phyloP scores from a whole-genome alignment of 2,888 invertebrate species.

The Monopis laevigella region DNA sequence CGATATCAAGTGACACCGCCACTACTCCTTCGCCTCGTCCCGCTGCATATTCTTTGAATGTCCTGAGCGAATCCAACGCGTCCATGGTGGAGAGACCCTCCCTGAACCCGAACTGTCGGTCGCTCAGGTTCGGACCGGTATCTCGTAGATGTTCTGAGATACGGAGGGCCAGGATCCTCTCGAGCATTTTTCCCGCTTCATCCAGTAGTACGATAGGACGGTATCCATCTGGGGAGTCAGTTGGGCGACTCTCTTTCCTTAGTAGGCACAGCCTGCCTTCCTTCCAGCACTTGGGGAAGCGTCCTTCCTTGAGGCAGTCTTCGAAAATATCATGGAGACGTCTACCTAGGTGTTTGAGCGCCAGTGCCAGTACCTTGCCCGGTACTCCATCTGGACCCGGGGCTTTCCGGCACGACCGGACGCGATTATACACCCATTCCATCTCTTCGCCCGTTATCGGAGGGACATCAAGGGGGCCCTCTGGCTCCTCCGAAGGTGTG shows the following conservation, averaged over 20 bases:
- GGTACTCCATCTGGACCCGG: slow-evolving; percentile 1
- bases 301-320: not conserved
- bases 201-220: slow-evolving; percentile 2
- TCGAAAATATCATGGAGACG: not conserved
- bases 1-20: too few species aligned
- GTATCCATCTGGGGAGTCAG: not conserved
- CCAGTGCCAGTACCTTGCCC: not conserved
- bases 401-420: slow-evolving; percentile 20
- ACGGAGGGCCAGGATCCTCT: too few species aligned
- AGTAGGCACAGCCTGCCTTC: not conserved
- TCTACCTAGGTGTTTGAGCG: not conserved
- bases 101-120: too few species aligned
- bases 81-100: not conserved
- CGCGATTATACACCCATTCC: slow-evolving; percentile 10
- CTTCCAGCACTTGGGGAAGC: slow-evolving; percentile 2
- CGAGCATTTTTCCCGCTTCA: not conserved
- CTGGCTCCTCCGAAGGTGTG: too few species aligned
- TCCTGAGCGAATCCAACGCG: not conserved
- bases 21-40: not conserved
- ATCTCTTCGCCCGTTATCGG: too few species aligned
- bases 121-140: too few species aligned
- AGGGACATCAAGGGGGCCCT: too few species aligned
- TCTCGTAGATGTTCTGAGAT: too few species aligned
- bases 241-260: not conserved
- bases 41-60: too few species aligned